Base-by-base conservation (phyloP, 1,140 invertebrate genomes). In the Anagrus nilaparvatae region DNA sequence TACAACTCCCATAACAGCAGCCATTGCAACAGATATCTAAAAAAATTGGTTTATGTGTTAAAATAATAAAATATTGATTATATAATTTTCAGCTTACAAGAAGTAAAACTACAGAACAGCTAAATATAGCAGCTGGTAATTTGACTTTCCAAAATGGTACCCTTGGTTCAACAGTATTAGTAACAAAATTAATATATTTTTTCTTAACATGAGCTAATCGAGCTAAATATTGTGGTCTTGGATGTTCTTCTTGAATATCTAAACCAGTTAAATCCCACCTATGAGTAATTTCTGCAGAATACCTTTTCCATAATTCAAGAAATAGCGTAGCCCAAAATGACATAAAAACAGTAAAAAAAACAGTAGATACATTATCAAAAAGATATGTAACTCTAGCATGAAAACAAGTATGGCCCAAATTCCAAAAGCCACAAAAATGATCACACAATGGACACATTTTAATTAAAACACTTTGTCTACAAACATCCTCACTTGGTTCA, bases 291-390 rank as follows among this genome's bases (percentile, higher is more conserved):
- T 87, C 82, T 0, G 86, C 84, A 2, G 85, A 86, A 60, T 92
- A 92, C 19, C 90, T 72, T 65, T 96, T 95, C 92, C 92, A 97
- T 44, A 94, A 70, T 68, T 97, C 92, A 51, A 94, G 63, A 68
- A 90, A 93, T 47, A 87, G 73, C 4, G 84, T 79, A 19, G 81
- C 86, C 88, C 90, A 97, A 56, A 98, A 78, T 28, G 91, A 93
- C 91, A 97, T 97, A 56, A 97, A 87, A 28, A 91, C 77, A 18
- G 95, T 85, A 67, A 96, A 98, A 58, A 92, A 79, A 4, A 97
- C 82, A 1, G 93, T 98, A 12, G 82, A 84, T 4, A 81, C 73
- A 70, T 98, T 98, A 57, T 98, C 94, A 59, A 98, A 93, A 20
- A 97, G 69, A 59, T 96, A 95, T 0, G 89, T 91, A 16, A 90